phyloP scores from a whole-genome alignment of 1,140 invertebrate species.

The Penaeus chinensis region DNA sequence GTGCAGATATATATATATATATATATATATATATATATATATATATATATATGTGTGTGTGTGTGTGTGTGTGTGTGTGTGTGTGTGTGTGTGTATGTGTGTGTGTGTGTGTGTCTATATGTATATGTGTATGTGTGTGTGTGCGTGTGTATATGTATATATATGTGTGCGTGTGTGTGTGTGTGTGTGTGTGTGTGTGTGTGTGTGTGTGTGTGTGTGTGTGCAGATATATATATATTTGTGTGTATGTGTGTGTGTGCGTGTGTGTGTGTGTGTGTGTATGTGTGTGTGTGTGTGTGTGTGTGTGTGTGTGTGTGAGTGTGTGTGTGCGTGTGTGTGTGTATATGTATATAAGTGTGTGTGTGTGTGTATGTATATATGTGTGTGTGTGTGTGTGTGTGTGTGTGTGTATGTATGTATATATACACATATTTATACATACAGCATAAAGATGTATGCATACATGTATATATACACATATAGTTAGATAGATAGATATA shows the following conservation, averaged over 20 bases:
- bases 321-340: too few relatives aligned
- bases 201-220: too few relatives aligned
- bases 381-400: neutral
- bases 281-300: too few relatives aligned
- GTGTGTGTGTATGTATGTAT: neutral
- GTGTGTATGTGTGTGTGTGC: neutral
- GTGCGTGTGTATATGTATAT: neutral
- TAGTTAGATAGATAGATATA: neutral
- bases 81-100: neutral
- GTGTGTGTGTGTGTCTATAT: neutral
- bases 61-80: neutral
- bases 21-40: conserved; percentile 13
- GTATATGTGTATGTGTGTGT: too few relatives aligned
- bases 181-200: too few relatives aligned
- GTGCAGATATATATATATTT: neutral
- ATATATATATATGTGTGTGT: neutral
- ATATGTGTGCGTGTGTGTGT: neutral
- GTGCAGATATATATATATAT: too few relatives aligned
- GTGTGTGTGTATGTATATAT: neutral
- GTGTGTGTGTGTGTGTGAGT: too few relatives aligned
- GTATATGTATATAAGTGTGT: conserved; percentile 1
- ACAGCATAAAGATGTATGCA: neutral
- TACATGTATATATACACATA: neutral
- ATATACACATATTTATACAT: neutral
- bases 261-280: too few relatives aligned